These are phyloP conservation scores for Drosophila parvula DNA, from an alignment of 1,140 invertebrate species.

Conservation along the genomic window DNA sequence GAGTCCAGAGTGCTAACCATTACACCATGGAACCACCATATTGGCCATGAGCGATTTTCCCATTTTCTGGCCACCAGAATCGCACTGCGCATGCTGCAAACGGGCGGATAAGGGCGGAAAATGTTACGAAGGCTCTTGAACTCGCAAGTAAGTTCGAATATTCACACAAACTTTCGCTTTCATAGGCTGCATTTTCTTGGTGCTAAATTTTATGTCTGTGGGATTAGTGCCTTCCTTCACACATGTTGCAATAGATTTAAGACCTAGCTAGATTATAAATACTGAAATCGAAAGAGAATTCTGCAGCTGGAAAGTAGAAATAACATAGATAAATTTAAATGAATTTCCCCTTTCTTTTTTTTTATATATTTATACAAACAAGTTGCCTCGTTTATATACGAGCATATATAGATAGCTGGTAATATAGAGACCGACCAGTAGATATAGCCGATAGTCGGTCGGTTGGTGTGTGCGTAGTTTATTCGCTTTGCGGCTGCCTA, in stretches of 20 bases:
- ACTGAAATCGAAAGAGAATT: slow-evolving; percentile 37
- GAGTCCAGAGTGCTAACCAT: slow-evolving; percentile 96
- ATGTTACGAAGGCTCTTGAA: neutral
- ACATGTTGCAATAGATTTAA: slow-evolving; percentile 35
- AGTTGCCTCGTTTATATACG: slow-evolving; percentile 15
- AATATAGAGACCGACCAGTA: slow-evolving; percentile 32
- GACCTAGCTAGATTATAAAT: slow-evolving; percentile 27
- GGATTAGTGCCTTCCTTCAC: slow-evolving; percentile 5
- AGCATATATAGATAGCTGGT: slow-evolving; percentile 25
- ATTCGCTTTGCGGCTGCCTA: slow-evolving; percentile 33
- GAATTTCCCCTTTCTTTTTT: slow-evolving; percentile 28
- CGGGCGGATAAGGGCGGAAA: slow-evolving; percentile 6
- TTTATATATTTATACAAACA: slow-evolving; percentile 37
- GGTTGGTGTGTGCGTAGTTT: slow-evolving; percentile 32
- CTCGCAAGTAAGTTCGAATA: slow-evolving; percentile 3
- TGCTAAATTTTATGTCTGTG: neutral
- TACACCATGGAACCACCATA: slow-evolving; percentile 91
- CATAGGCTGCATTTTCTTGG: slow-evolving; percentile 12
- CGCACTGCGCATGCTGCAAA: slow-evolving; percentile 63
- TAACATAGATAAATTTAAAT: slow-evolving; percentile 30
- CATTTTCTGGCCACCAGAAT: slow-evolving; percentile 31
- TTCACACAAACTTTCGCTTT: slow-evolving; percentile 20
- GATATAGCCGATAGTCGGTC: slow-evolving; percentile 10
- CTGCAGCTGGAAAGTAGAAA: slow-evolving; percentile 13
- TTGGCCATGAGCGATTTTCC: slow-evolving; percentile 33